phyloP scores from a whole-genome alignment of 1,140 invertebrate species.

The Sycobia sp. region DNA sequence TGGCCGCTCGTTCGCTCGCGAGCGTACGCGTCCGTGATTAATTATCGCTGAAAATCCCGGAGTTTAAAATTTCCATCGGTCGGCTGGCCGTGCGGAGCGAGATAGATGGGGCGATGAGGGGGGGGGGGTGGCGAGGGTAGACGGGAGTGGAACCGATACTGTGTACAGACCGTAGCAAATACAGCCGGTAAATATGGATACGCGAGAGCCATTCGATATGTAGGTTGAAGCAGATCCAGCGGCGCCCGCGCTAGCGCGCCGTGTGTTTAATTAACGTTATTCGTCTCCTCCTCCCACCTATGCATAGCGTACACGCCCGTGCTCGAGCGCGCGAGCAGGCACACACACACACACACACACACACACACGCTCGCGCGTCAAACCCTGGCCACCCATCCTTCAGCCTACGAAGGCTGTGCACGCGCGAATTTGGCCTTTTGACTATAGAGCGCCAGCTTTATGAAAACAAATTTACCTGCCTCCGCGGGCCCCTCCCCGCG shows the following conservation, averaged over 20 bases:
- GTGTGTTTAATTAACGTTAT: slow-evolving; percentile 33
- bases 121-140: no score
- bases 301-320: background rate
- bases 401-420: no score
- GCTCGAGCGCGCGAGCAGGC: no score
- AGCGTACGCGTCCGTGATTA: slow-evolving; percentile 19
- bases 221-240: slow-evolving; percentile 30
- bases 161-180: slow-evolving; percentile 36
- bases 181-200: slow-evolving; percentile 45
- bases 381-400: background rate
- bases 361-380: background rate
- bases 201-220: slow-evolving; percentile 27
- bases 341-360: background rate
- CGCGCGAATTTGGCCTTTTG: background rate
- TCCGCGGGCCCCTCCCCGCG: no score
- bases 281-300: background rate
- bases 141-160: slow-evolving; percentile 43
- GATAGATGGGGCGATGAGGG: no score
- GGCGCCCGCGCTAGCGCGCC: background rate
- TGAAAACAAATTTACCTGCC: slow-evolving; percentile 30
- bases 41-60: slow-evolving; percentile 26
- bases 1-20: no score
- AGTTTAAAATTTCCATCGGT: slow-evolving; percentile 24
- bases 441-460: slow-evolving; percentile 12
- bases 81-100: slow-evolving; percentile 21